A percentile compares a stretch with the other conserved stretches of the same genome.
Evolutionary conservation across 2,113 vertebrate species (phyloP).

Genomic region (Peromyscus maniculatus): DNA sequence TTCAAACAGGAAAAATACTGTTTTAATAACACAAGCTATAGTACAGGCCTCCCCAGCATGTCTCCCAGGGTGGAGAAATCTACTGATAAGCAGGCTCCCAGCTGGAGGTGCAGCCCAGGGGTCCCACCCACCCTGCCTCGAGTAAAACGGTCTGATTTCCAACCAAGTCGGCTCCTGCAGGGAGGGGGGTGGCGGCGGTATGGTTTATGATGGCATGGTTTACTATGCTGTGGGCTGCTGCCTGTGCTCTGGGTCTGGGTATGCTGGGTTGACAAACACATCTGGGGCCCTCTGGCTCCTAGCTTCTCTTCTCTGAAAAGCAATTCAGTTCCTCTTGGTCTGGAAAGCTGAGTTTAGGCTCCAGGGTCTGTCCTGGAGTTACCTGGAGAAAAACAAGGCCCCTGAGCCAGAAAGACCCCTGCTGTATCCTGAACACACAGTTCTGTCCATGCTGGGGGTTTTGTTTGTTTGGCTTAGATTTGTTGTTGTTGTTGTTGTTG

Average conservation of each 20-base stretch:
- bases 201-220: background rate
- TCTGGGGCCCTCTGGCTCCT: background rate
- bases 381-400: background rate
- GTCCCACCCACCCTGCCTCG: no score
- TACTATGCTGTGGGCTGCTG: no score
- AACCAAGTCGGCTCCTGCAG: background rate
- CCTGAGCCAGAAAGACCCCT: background rate
- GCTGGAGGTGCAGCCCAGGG: background rate
- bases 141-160: background rate
- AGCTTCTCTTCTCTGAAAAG: background rate
- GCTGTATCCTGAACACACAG: accelerated
- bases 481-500: background rate
- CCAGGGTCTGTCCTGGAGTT: background rate
- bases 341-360: background rate
- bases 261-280: accelerated
- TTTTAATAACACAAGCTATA: background rate
- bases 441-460: background rate
- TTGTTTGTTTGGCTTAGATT: background rate
- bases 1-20: background rate
- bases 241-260: background rate
- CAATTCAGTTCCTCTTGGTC: background rate
- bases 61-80: background rate
- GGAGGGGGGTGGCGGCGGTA: background rate
- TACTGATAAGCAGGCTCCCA: background rate
- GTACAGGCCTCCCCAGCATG: background rate